Evolutionary conservation across 2,888 invertebrate genomes (phyloP), one percentile per base, ranked within the genome.

Genomic region (Bugulina stolonifera): DNA sequence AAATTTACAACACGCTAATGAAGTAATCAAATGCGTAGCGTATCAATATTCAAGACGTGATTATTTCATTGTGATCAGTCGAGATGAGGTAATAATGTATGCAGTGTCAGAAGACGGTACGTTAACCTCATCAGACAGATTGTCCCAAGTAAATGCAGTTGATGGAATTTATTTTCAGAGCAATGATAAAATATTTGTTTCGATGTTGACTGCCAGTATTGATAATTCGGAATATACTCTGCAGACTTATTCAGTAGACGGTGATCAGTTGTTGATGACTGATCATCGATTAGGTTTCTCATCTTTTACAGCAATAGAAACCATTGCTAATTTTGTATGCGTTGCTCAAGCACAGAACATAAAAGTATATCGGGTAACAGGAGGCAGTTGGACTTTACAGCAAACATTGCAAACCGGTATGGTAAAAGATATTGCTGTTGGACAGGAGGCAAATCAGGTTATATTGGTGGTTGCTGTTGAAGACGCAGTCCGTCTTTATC

Each of bases 11-110:
- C 5, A 3, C 23, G 5, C 57, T 10, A 10, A 57, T 5, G 5
- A n/a, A n/a, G n/a, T 25, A 5, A 5, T 57, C 23, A 57, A 10
- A n/a, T 57, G 57, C 23, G 5, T 57, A n/a, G 5, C 23, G 14
- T 57, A 57, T 57, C 10, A 23, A 23, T n/a, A 23, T 5, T 5
- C 5, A 5, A n/a, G 23, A 18, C 14, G 23, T 54, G 79, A 82
- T 71, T 82, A 83, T 73, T 77, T 77, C 35, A 74, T 57, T 57
- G 25, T 57, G 57, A 57, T 57, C 57, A 57, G 23, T 25, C n/a
- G 14, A n/a, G 57, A 78, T 54, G 77, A 78, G n/a, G 80, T n/a
- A n/a, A n/a, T n/a, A n/a, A n/a, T n/a, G n/a, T n/a, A n/a, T n/a
- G n/a, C n/a, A n/a, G n/a, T n/a, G n/a, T n/a, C n/a, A n/a, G n/a